Evolutionary conservation across 2,888 invertebrate species (phyloP).

Genomic region (Brachylomia viminalis): DNA sequence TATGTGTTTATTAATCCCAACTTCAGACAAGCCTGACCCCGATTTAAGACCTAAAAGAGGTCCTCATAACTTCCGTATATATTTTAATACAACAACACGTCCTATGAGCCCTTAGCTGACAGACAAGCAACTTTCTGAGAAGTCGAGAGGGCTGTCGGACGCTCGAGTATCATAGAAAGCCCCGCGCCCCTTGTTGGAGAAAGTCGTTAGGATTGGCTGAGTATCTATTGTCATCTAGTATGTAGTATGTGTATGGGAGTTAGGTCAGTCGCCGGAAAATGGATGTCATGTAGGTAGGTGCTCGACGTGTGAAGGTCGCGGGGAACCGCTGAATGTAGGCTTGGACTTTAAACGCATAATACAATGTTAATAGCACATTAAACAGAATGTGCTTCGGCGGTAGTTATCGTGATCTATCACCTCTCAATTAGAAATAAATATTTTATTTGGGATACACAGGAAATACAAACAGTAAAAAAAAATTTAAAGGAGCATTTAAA

Average conservation of each 20-base stretch:
- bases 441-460: too few species aligned
- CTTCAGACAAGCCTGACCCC: neutral
- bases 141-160: conserved; percentile 11
- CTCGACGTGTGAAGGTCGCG: conserved; percentile 21
- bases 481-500: too few species aligned
- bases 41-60: neutral
- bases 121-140: neutral
- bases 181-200: neutral
- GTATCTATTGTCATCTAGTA: conserved; percentile 9
- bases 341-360: too few species aligned
- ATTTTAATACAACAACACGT: neutral
- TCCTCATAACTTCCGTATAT: neutral
- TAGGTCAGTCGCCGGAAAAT: neutral
- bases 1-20: neutral
- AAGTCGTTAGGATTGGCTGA: conserved; percentile 10
- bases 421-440: too few species aligned
- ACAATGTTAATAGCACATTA: neutral
- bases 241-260: neutral
- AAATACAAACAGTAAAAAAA: too few species aligned
- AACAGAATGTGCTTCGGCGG: neutral
- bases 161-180: conserved; percentile 16
- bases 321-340: neutral
- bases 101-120: neutral
- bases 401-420: neutral
- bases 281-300: neutral